phyloP scores from a whole-genome alignment of 2,113 vertebrate genomes.

The Anolis sagrei region DNA sequence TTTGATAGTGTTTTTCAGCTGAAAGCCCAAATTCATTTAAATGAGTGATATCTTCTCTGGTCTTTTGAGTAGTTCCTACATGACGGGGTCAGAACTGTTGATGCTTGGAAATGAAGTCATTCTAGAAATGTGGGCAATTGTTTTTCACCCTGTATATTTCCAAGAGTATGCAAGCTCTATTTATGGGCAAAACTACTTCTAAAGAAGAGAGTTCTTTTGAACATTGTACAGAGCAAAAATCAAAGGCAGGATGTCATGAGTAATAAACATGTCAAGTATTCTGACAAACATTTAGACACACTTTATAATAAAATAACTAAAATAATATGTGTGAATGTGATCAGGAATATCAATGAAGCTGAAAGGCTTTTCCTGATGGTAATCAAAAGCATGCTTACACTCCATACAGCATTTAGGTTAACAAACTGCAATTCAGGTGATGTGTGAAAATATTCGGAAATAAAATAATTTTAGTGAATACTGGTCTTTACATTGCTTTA shows the following conservation, averaged over 20 bases:
- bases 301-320: not conserved
- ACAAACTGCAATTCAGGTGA: no score
- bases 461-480: no score
- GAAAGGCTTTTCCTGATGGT: not conserved
- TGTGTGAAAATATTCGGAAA: no score
- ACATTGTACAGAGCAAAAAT: not conserved
- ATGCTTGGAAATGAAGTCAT: constrained; percentile 1
- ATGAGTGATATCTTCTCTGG: not conserved
- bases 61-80: not conserved
- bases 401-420: no score
- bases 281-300: not conserved
- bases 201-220: not conserved
- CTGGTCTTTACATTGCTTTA: no score
- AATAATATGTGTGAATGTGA: not conserved
- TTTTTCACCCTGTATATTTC: not conserved
- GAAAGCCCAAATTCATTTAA: not conserved
- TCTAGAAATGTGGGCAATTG: not conserved
- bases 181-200: not conserved
- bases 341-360: not conserved
- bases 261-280: not conserved
- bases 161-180: not conserved
- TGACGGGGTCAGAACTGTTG: not conserved
- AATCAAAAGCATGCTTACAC: not conserved
- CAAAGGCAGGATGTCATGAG: not conserved
- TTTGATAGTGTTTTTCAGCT: not conserved